Base-by-base conservation (phyloP, 2,113 vertebrate genomes). In the Ceyx margarethae region DNA sequence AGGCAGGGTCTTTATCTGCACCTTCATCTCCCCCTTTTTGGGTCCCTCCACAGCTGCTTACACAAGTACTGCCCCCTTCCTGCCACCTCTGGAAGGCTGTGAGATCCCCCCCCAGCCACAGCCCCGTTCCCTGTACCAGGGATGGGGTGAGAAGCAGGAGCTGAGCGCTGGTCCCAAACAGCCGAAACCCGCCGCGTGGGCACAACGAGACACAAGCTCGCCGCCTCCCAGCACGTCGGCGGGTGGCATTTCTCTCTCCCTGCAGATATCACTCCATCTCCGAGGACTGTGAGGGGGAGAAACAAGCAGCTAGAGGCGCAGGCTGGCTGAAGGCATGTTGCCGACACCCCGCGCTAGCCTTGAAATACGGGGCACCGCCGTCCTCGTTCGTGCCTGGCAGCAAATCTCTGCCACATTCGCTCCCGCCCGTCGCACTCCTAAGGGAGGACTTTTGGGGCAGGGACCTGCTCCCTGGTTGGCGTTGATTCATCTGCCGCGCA, bases 401-500 rank as follows among this genome's bases (percentile, higher is more conserved):
- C 9, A 5, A 50, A 82, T 89, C 64, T 3, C 54, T 12, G 62
- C 48, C 67, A 60, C 3, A 1, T 11, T 17, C 5, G 42, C 81
- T 87, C 86, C 75, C 26, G 64, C 60, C 72, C 10, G 3, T 37
- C 51, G 3, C 31, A 4, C 25, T 78, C 51, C 29, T 83, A 62
- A 62, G 46, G 15, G 78, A 72, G 61, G 37, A 33, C 79, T 56
- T 33, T 5, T 10, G 81, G 91, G 94, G 91, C 96, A 81, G 23
- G 23, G 79, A 56, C 29, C 78, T 33, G 68, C 73, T 53, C 85
- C 74, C 81, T 64, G 81, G 81, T 93, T 95, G 96, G 89, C 81
- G 82, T 92, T 11, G 68, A 92, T 93, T 93, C 89, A 85, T 92
- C 91, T 93, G 96, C 87, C 13, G 9, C 1, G 6, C 87, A 69